Evolutionary conservation across 2,888 invertebrate genomes (phyloP).

Genomic region (Nomada fucata): DNA sequence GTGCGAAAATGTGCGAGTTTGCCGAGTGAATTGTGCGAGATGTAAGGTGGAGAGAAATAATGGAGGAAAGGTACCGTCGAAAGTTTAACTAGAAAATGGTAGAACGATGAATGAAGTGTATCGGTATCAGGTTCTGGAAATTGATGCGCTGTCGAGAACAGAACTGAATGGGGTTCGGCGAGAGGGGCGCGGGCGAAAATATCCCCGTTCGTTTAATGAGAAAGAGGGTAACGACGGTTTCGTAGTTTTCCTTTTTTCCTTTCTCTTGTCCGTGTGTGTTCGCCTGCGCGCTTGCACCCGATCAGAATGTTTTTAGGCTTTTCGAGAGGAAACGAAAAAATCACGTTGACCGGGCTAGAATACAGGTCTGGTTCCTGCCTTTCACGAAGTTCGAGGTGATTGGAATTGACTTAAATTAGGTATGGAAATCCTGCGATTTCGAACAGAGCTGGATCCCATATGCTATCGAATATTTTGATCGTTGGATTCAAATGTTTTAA

Average conservation of each 20-base stretch:
- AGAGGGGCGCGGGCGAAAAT: constrained; percentile 42
- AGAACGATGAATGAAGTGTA: not conserved
- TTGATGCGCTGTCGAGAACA: constrained; percentile 62
- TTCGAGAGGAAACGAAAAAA: not conserved
- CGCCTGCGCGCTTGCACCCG: constrained; percentile 36
- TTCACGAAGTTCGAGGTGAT: constrained; percentile 34
- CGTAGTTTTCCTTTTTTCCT: not conserved
- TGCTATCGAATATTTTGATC: not conserved
- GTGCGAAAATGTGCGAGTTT: constrained; percentile 2
- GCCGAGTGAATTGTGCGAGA: constrained; percentile 26
- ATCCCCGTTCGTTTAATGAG: constrained; percentile 18
- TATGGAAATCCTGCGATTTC: constrained; percentile 21
- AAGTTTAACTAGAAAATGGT: not conserved
- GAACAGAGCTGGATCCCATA: constrained; percentile 11
- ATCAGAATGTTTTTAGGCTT: constrained; percentile 37
- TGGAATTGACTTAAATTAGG: constrained; percentile 15
- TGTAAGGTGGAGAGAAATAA: not conserved
- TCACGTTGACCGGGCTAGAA: not conserved
- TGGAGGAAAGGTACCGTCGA: not conserved
- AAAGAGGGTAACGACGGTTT: constrained; percentile 14
- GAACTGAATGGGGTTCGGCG: constrained; percentile 73
- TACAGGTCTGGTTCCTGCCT: constrained; percentile 63
- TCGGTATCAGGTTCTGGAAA: constrained; percentile 13
- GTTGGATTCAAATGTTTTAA: not conserved
- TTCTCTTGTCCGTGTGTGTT: constrained; percentile 7